Evolutionary conservation across 2,888 invertebrate genomes (phyloP).

Genomic region (Melanostoma mellinum): DNA sequence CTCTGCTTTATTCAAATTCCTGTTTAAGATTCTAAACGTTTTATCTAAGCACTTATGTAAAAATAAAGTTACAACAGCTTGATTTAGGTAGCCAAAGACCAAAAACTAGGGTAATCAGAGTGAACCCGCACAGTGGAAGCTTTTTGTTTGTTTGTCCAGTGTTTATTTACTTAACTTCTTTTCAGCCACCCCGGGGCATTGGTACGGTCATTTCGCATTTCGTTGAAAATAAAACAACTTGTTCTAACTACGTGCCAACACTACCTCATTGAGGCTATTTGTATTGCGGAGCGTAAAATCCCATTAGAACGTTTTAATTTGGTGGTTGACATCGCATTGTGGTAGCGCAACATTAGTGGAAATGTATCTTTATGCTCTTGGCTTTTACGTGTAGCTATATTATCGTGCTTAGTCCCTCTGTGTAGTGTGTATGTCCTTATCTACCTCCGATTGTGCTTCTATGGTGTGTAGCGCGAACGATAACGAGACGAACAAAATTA

Average conservation of each 20-base stretch:
- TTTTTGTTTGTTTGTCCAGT: conserved; percentile 8
- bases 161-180: conserved; percentile 49
- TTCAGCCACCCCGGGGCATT: background rate
- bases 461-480: conserved; percentile 2
- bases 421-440: background rate
- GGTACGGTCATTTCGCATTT: conserved; percentile 25
- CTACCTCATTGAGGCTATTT: conserved; percentile 45
- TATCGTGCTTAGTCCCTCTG: background rate
- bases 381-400: conserved; percentile 11
- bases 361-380: conserved; percentile 43
- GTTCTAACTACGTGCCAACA: conserved; percentile 31
- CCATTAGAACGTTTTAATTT: conserved; percentile 61
- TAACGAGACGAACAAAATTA: conserved; percentile 32
- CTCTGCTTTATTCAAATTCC: too few relatives aligned
- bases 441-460: conserved; percentile 2
- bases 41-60: background rate
- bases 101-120: conserved; percentile 18
- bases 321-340: conserved; percentile 62
- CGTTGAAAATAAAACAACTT: conserved; percentile 49
- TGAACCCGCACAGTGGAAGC: conserved; percentile 24
- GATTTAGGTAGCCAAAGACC: conserved; percentile 12
- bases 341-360: conserved; percentile 43
- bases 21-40: too few relatives aligned
- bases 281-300: conserved; percentile 55
- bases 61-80: conserved; percentile 24